A percentile compares a stretch with the other conserved stretches of the same genome.
Evolutionary conservation across 2,888 invertebrate genomes (phyloP).

Genomic region (Troilus luridus): DNA sequence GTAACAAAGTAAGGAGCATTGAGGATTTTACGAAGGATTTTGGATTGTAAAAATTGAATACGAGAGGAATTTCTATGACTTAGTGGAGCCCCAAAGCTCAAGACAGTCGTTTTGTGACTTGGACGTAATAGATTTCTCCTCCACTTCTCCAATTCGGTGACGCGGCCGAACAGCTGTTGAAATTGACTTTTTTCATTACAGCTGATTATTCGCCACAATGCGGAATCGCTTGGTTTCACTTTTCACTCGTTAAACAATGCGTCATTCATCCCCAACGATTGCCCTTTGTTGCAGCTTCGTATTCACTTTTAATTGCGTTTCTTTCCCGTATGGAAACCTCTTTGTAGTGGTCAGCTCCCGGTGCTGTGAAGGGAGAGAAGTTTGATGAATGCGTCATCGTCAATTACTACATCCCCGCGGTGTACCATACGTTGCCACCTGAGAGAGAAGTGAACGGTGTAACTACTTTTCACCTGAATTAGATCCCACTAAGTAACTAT

Average conservation of each 20-base stretch:
- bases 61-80: too few relatives aligned
- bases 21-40: too few relatives aligned
- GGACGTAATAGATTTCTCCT: not conserved
- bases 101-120: not conserved
- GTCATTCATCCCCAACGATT: not conserved
- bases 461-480: too few relatives aligned
- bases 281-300: not conserved
- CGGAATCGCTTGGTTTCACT: not conserved
- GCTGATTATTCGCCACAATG: not conserved
- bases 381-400: not conserved
- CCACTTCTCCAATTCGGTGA: not conserved
- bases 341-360: not conserved
- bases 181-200: not conserved
- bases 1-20: too few relatives aligned
- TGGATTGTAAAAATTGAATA: too few relatives aligned
- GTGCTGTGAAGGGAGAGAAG: not conserved
- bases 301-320: constrained; percentile 38
- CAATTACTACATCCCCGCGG: too few relatives aligned
- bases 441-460: too few relatives aligned
- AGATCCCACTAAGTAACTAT: too few relatives aligned
- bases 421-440: too few relatives aligned
- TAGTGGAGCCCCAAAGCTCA: too few relatives aligned
- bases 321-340: not conserved
- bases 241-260: constrained; percentile 5
- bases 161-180: not conserved